Evolutionary conservation across 2,888 invertebrate species (phyloP).

Genomic region (Hoplodrina blanda): DNA sequence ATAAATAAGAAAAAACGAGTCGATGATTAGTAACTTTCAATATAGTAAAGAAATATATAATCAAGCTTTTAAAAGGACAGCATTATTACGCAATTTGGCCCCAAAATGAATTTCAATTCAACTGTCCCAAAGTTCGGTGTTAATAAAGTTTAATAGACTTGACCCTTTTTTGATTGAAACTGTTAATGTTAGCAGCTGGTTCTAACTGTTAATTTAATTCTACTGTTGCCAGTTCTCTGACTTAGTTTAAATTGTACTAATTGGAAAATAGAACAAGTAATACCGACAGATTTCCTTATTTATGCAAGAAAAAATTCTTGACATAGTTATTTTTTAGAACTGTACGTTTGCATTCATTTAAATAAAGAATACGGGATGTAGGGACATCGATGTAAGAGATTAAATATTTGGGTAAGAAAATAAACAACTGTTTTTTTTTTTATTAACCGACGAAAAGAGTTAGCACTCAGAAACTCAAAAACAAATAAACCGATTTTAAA

Average conservation of each 20-base stretch:
- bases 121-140: slow-evolving; percentile 24
- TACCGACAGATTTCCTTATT: not conserved
- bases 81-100: slow-evolving; percentile 19
- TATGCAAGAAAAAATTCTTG: too few species aligned
- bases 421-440: too few species aligned
- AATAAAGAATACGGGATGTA: too few species aligned
- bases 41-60: slow-evolving; percentile 12
- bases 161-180: slow-evolving; percentile 48
- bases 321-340: too few species aligned
- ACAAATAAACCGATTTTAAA: too few species aligned
- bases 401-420: too few species aligned
- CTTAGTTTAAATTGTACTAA: not conserved
- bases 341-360: too few species aligned
- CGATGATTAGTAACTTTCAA: slow-evolving; percentile 8
- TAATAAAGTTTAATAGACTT: slow-evolving; percentile 31
- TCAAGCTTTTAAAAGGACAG: slow-evolving; percentile 5
- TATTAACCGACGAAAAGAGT: too few species aligned
- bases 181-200: slow-evolving; percentile 49
- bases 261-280: not conserved
- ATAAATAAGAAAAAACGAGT: too few species aligned
- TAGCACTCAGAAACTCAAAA: too few species aligned
- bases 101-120: slow-evolving; percentile 24
- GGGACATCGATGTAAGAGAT: too few species aligned
- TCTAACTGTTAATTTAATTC: slow-evolving; percentile 43
- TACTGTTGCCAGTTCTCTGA: not conserved